Evolutionary conservation across 1,140 invertebrate genomes (phyloP).

Genomic region (Pseudachorutes palmiensis): DNA sequence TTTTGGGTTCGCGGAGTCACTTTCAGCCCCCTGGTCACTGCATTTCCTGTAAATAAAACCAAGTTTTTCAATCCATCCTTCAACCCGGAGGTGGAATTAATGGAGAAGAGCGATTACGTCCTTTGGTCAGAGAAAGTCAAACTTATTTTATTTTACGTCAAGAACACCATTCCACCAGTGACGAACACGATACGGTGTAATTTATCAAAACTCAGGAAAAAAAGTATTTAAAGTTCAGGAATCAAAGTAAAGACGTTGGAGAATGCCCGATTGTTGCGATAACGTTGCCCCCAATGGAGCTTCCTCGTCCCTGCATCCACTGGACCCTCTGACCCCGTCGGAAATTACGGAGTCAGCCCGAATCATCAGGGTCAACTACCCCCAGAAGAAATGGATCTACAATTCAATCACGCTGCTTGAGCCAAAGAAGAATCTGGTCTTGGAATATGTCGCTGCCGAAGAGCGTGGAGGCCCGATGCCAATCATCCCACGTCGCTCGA

Average conservation of each 20-base stretch:
- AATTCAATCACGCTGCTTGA: constrained; percentile 1
- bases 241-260: neutral
- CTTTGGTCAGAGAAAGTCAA: neutral
- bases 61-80: neutral
- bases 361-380: constrained; percentile 8
- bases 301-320: constrained; percentile 20
- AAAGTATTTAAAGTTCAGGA: neutral
- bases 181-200: neutral
- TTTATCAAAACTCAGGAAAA: neutral
- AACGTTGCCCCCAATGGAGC: neutral
- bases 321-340: constrained; percentile 27
- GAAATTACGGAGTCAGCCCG: constrained; percentile 22
- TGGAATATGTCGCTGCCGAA: neutral
- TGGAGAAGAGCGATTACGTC: neutral
- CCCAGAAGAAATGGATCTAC: constrained; percentile 1
- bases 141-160: neutral
- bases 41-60: neutral
- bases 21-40: too few relatives aligned
- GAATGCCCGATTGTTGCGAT: neutral
- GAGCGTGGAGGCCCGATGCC: neutral
- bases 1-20: too few relatives aligned
- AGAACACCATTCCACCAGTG: neutral
- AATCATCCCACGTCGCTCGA: constrained; percentile 13
- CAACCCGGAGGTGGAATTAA: neutral
- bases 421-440: neutral